Conservation (phyloP, 2,888 invertebrate species). For the Dicyrtoma fusca region DNA sequence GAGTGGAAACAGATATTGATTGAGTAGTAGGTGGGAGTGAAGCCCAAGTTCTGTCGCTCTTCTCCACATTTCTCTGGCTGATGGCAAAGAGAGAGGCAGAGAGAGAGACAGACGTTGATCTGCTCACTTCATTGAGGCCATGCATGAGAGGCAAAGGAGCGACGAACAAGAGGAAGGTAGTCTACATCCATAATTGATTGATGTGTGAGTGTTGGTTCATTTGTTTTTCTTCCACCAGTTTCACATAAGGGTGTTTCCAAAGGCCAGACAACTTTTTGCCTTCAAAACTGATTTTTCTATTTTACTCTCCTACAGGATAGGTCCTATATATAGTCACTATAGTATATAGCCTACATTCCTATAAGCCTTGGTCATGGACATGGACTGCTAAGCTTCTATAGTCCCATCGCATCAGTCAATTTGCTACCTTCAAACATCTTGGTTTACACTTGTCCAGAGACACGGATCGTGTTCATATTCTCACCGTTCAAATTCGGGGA, state of each 20-base stretch:
- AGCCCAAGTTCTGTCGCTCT: constrained; percentile 14
- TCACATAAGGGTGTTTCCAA: constrained; percentile 38
- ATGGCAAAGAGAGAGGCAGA: background rate
- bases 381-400: too few relatives aligned
- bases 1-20: constrained; percentile 41
- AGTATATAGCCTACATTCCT: background rate
- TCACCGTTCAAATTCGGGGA: background rate
- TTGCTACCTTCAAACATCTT: constrained; percentile 6
- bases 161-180: constrained; percentile 26
- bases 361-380: too few relatives aligned
- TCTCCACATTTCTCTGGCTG: background rate
- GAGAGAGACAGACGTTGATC: background rate
- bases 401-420: constrained; percentile 21
- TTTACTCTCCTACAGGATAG: background rate
- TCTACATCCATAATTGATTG: constrained; percentile 41
- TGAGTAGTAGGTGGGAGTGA: constrained; percentile 42
- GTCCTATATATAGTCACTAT: background rate
- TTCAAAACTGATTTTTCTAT: background rate
- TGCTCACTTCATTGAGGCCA: background rate
- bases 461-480: background rate
- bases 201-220: constrained; percentile 45
- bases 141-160: background rate
- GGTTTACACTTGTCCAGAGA: background rate
- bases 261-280: constrained; percentile 18
- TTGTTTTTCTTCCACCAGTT: constrained; percentile 39